Evolutionary conservation across 2,888 invertebrate genomes (phyloP).

Genomic region (Toxonevra muliebris): DNA sequence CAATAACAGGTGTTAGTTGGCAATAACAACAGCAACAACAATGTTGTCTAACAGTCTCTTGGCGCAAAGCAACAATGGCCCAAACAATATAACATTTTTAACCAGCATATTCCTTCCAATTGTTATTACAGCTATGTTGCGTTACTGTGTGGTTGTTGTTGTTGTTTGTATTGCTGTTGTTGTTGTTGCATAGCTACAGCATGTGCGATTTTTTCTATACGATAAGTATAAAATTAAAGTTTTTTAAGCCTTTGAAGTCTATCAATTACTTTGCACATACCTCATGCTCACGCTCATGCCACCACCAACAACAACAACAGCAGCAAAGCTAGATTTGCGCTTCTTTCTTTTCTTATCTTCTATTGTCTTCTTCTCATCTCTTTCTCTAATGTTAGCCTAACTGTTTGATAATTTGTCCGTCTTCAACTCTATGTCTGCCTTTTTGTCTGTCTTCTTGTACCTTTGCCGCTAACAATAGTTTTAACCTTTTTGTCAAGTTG

Average conservation of each 20-base stretch:
- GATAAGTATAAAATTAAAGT: too few species aligned
- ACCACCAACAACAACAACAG: not conserved
- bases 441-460: slow-evolving; percentile 2
- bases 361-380: not conserved
- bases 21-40: slow-evolving; percentile 26
- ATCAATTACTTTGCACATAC: slow-evolving; percentile 14
- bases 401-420: too few species aligned
- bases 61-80: too few species aligned
- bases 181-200: too few species aligned
- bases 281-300: not conserved
- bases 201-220: not conserved
- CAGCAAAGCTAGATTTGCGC: not conserved
- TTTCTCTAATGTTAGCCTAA: not conserved
- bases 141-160: not conserved
- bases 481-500: slow-evolving; percentile 61
- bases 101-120: slow-evolving; percentile 29
- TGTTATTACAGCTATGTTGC: not conserved
- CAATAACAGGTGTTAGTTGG: slow-evolving; percentile 7
- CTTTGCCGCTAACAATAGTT: slow-evolving; percentile 42
- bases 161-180: not conserved
- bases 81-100: slow-evolving; percentile 20
- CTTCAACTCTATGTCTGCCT: not conserved
- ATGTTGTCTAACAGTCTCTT: too few species aligned
- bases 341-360: not conserved
- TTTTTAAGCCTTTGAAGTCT: slow-evolving; percentile 25